Evolutionary conservation across 2,797 vertebrate species (phyloP).

Genomic region (Cirrhinus mrigala): DNA sequence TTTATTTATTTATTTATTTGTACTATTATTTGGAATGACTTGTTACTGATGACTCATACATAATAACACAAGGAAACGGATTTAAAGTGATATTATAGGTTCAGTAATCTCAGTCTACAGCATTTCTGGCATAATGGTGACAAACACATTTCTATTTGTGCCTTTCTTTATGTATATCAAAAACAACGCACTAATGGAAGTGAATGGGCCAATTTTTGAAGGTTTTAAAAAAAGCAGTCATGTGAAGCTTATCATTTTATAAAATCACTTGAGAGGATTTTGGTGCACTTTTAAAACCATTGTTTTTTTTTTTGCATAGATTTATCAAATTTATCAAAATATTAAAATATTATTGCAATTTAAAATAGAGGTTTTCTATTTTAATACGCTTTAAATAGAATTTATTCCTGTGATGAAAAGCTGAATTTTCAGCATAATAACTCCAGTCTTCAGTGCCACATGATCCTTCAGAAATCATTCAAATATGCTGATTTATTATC

Average conservation of each 20-base stretch:
- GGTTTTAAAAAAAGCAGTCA: neutral
- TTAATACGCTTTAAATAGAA: no score
- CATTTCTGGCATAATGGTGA: neutral
- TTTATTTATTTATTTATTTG: neutral
- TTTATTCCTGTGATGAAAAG: no score
- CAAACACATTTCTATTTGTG: neutral
- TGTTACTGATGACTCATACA: neutral
- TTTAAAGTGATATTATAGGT: neutral
- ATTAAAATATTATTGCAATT: no score
- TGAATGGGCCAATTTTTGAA: neutral
- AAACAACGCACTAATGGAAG: neutral
- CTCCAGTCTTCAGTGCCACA: no score
- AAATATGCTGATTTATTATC: no score
- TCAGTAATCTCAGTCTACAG: neutral
- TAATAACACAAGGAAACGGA: neutral
- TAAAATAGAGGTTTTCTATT: no score
- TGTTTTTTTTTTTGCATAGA: neutral
- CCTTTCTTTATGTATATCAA: neutral
- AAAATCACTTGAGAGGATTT: neutral
- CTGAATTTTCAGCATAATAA: no score
- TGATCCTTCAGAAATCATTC: no score
- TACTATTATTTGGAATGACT: neutral
- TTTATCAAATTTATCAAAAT: no score
- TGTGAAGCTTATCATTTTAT: no score
- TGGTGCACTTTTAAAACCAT: neutral